Percentiles rank a stretch among this genome's conserved stretches.
phyloP scores from a whole-genome alignment of 2,113 vertebrate species.

The Hippocampus comes region DNA sequence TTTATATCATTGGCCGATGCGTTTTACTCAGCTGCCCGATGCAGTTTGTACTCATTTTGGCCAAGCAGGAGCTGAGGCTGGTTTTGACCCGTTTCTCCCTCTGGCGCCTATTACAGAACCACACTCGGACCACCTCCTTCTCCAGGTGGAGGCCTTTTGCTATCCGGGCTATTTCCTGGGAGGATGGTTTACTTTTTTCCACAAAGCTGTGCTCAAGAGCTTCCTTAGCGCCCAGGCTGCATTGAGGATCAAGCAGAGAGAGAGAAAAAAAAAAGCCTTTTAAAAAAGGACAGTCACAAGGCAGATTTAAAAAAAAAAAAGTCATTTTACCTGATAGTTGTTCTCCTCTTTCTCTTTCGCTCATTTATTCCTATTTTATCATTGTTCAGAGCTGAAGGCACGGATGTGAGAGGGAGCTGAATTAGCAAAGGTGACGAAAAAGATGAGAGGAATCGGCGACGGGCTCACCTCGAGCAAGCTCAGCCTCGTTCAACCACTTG shows the following conservation, averaged over 20 bases:
- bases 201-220: constrained; percentile 90
- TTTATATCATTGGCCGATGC: constrained; percentile 40
- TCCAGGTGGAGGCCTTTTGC: constrained; percentile 93
- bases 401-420: not conserved
- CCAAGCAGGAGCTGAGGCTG: constrained; percentile 84
- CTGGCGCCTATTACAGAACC: constrained; percentile 98
- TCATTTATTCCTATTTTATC: constrained; percentile 94
- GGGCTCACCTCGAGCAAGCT: constrained; percentile 90
- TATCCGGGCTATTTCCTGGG: constrained; percentile 93
- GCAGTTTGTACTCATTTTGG: constrained; percentile 82
- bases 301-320: not conserved
- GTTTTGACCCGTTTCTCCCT: constrained; percentile 97
- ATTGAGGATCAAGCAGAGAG: constrained; percentile 11
- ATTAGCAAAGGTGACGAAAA: not conserved
- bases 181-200: constrained; percentile 94
- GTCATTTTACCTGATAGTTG: constrained; percentile 86
- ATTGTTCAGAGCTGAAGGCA: constrained; percentile 83
- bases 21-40: constrained; percentile 65
- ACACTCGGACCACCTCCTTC: constrained; percentile 97
- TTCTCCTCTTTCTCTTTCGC: constrained; percentile 92
- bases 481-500: constrained; percentile 96
- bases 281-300: not conserved
- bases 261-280: not conserved
- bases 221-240: constrained; percentile 92
- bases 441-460: not conserved